A percentile compares a stretch with the other conserved stretches of the same genome.
These are phyloP conservation scores for Rynchops niger DNA, from an alignment of 2,113 vertebrate genomes.

Conservation along the genomic window DNA sequence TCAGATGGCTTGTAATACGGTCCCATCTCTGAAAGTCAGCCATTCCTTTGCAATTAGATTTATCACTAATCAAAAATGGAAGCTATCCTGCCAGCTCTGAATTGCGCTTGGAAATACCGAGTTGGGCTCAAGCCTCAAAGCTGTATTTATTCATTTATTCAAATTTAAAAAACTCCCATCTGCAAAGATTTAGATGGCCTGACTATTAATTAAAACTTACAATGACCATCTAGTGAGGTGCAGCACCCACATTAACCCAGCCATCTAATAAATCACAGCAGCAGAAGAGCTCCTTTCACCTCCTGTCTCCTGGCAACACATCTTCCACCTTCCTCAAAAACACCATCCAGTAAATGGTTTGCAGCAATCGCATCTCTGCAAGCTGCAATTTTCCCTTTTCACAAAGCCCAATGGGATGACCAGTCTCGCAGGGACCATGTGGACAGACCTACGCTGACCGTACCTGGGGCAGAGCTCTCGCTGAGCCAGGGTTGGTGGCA, in stretches of 20 bases:
- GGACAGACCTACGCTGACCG: fast-evolving
- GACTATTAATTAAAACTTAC: conserved; percentile 15
- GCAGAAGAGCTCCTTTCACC: neutral
- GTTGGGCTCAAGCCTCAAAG: neutral
- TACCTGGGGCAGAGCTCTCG: neutral
- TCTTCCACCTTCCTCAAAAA: neutral
- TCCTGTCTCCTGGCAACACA: neutral
- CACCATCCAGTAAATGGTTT: neutral
- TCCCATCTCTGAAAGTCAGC: conserved; percentile 7
- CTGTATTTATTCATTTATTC: neutral
- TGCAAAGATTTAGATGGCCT: conserved; percentile 3
- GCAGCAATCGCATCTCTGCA: neutral
- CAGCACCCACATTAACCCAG: neutral
- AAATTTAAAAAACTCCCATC: neutral
- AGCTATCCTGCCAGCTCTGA: conserved; percentile 13
- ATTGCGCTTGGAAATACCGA: neutral
- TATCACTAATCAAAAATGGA: conserved; percentile 45
- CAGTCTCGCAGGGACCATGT: fast-evolving
- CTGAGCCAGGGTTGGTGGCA: fast-evolving
- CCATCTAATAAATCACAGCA: neutral
- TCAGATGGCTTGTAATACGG: conserved; percentile 36
- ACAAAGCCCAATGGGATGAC: fast-evolving
- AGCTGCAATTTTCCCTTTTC: neutral
- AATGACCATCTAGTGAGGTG: neutral
- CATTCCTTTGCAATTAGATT: conserved; percentile 37